Evolutionary conservation across 1,140 invertebrate species (phyloP).

Genomic region (Caenorhabditis remanei): DNA sequence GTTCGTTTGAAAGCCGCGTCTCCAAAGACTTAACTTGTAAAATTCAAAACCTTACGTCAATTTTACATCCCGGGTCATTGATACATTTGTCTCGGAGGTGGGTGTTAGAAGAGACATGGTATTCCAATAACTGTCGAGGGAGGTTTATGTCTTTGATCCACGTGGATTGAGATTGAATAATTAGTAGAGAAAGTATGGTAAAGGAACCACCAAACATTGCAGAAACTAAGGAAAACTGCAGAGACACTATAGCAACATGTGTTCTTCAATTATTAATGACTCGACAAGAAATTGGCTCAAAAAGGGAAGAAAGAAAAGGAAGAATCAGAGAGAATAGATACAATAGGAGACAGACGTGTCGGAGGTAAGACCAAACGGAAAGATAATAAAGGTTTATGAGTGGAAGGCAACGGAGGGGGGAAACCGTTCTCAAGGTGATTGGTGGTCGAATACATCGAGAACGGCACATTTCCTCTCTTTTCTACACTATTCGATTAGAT

Average conservation of each 20-base stretch:
- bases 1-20: too few relatives aligned
- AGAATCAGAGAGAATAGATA: neutral
- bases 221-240: neutral
- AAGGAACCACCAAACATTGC: neutral
- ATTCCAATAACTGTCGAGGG: slow-evolving; percentile 21
- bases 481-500: neutral
- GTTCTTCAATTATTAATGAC: neutral
- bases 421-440: slow-evolving; percentile 31
- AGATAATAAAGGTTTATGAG: slow-evolving; percentile 47
- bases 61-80: neutral
- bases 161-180: neutral
- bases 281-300: neutral
- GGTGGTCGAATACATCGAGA: neutral
- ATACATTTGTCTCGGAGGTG: neutral
- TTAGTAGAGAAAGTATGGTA: neutral
- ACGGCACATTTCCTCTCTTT: neutral
- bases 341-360: slow-evolving; percentile 40
- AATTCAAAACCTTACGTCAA: neutral
- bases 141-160: slow-evolving; percentile 24
- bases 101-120: neutral
- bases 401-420: neutral
- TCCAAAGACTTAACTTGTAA: neutral
- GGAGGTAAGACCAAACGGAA: slow-evolving; percentile 47
- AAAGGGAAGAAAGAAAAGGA: neutral
- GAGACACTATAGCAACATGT: neutral